Evolutionary conservation across 2,888 invertebrate genomes (phyloP).

Genomic region (Epinotia ramella): DNA sequence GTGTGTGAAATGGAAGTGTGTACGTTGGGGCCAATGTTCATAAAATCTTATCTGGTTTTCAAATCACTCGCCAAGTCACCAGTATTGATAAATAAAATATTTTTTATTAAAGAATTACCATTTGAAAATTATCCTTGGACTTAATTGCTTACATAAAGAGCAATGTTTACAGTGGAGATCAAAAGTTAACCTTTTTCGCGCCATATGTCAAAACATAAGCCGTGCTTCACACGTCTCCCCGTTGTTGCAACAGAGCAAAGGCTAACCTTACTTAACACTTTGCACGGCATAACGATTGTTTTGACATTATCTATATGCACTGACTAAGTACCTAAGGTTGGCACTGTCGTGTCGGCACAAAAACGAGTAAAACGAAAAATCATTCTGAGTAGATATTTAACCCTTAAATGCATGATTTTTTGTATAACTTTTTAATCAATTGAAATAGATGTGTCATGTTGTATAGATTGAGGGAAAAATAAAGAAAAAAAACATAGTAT

Average conservation of each 20-base stretch:
- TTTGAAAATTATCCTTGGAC: background rate
- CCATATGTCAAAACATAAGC: slow-evolving; percentile 7
- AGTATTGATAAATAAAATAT: too few relatives aligned
- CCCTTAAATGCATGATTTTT: too few relatives aligned
- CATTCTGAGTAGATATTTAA: too few relatives aligned
- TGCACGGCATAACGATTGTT: background rate
- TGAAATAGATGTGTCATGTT: too few relatives aligned
- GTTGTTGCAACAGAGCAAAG: slow-evolving; percentile 10
- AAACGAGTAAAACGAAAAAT: background rate
- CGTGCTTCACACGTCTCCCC: background rate
- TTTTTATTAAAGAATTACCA: too few relatives aligned
- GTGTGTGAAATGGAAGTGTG: too few relatives aligned
- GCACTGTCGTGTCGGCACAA: background rate
- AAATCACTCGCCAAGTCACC: too few relatives aligned
- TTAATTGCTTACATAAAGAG: background rate
- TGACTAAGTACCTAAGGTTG: background rate
- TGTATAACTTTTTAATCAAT: too few relatives aligned
- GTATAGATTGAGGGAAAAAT: too few relatives aligned
- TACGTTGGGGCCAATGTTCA: too few relatives aligned
- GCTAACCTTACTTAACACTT: slow-evolving; percentile 7
- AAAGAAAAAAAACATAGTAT: too few relatives aligned
- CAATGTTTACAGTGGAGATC: background rate
- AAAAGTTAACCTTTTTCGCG: slow-evolving; percentile 7
- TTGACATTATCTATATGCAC: background rate
- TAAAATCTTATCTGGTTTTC: too few relatives aligned